Evolutionary conservation across 1,140 invertebrate genomes (phyloP).

Genomic region (Anthonomus grandis): DNA sequence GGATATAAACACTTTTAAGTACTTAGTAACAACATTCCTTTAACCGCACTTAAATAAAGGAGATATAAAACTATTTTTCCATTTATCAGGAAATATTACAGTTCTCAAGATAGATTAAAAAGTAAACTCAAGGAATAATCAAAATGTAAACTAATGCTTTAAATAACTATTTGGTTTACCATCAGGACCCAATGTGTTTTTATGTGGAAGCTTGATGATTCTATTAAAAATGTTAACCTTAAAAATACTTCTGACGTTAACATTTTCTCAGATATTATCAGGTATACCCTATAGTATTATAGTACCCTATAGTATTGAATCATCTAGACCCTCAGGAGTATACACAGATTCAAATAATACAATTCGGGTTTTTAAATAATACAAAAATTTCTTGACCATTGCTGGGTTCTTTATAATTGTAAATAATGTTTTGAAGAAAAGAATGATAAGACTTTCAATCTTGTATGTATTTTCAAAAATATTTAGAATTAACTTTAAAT

Average conservation of each 20-base stretch:
- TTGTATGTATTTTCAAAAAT: neutral
- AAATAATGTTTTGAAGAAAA: neutral
- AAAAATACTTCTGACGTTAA: neutral
- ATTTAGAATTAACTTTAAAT: neutral
- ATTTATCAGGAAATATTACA: neutral
- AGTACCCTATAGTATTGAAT: no score
- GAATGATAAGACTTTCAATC: neutral
- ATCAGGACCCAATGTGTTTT: no score
- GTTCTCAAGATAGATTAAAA: no score
- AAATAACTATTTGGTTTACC: no score
- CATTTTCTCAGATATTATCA: neutral
- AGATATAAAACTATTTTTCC: neutral
- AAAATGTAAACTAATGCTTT: no score
- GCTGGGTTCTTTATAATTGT: neutral
- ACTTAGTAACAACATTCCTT: no score
- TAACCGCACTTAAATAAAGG: no score
- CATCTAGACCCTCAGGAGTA: neutral
- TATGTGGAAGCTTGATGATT: no score
- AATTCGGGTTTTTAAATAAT: neutral
- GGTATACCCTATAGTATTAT: no score
- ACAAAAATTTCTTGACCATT: neutral
- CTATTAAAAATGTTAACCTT: neutral
- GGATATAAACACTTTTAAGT: no score
- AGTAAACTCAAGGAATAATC: no score
- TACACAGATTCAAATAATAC: no score